Percentiles rank a stretch among this genome's conserved stretches.
Evolutionary conservation across 2,888 invertebrate species (phyloP).

Genomic region (Pachydiplax longipennis): DNA sequence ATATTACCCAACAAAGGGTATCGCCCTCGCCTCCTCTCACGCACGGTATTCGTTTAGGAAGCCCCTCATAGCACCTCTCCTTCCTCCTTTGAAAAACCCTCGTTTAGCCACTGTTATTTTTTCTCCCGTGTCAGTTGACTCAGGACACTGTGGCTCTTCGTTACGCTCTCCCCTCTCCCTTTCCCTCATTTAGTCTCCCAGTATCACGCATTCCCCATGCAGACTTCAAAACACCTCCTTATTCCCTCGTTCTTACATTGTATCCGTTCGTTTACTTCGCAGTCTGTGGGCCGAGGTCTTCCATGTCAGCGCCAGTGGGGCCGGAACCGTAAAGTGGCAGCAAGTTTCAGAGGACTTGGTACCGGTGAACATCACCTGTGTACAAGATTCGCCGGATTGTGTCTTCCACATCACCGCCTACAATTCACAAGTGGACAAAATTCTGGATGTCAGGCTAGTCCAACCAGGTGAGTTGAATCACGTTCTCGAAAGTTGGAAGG

Average conservation of each 20-base stretch:
- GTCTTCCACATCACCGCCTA: constrained; percentile 99
- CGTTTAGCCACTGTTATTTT: not conserved
- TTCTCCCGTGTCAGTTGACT: not conserved
- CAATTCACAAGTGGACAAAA: constrained; percentile 98
- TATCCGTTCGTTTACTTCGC: constrained; percentile 52
- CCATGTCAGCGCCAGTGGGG: constrained; percentile 92
- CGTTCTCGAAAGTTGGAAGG: not conserved
- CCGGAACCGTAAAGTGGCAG: constrained; percentile 95
- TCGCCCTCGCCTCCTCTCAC: not conserved
- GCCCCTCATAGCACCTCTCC: not conserved
- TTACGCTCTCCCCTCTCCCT: not conserved
- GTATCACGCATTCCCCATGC: not conserved
- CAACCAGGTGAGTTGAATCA: constrained; percentile 80
- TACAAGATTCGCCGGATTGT: constrained; percentile 95
- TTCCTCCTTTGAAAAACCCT: not conserved
- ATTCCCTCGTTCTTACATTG: constrained; percentile 9
- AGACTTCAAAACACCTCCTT: not conserved
- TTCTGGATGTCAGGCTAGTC: constrained; percentile 94
- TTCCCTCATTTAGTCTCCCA: not conserved
- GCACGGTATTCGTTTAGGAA: not conserved
- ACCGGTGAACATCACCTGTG: constrained; percentile 97
- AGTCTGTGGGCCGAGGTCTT: constrained; percentile 99
- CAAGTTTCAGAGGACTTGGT: constrained; percentile 98
- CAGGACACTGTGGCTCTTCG: not conserved
- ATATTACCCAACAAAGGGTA: not conserved